phyloP scores from a whole-genome alignment of 1,140 invertebrate genomes.

The Drosophila obscura region DNA sequence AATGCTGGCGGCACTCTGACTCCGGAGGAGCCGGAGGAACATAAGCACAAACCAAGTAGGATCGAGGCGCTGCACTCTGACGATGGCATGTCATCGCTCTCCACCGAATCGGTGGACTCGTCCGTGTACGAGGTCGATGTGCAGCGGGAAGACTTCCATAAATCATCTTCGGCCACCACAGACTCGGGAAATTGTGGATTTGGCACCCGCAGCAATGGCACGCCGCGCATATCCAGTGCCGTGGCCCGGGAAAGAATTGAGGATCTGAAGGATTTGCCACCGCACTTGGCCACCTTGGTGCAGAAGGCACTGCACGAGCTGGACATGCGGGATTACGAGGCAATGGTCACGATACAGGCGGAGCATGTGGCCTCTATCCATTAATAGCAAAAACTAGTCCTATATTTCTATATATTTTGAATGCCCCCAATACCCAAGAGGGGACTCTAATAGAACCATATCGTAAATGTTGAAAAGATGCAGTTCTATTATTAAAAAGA shows the following conservation, averaged over 20 bases:
- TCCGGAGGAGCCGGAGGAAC: conserved; percentile 63
- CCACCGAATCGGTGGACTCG: conserved; percentile 73
- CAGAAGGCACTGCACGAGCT: conserved; percentile 77
- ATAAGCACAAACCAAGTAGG: conserved; percentile 16
- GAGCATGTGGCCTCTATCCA: conserved; percentile 56
- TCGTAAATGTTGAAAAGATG: conserved; percentile 37
- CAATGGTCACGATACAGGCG: conserved; percentile 64
- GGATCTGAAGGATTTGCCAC: conserved; percentile 78
- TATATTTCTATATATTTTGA: conserved; percentile 16
- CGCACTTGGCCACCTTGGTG: conserved; percentile 74
- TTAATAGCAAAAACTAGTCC: conserved; percentile 38
- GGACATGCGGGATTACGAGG: conserved; percentile 76
- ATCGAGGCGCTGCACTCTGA: conserved; percentile 52
- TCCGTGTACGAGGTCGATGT: conserved; percentile 74
- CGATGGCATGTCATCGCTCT: conserved; percentile 78
- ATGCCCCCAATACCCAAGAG: too few relatives aligned
- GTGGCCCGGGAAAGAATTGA: conserved; percentile 72
- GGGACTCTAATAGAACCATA: conserved; percentile 33
- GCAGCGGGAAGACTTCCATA: conserved; percentile 53
- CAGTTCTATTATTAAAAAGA: not conserved
- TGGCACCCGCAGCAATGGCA: conserved; percentile 44
- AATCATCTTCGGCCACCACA: conserved; percentile 70
- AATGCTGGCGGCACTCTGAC: conserved; percentile 51
- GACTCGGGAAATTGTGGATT: conserved; percentile 69
- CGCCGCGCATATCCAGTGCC: conserved; percentile 60